These are phyloP conservation scores for Napeogenes sylphis DNA, from an alignment of 2,888 invertebrate genomes.

Conservation along the genomic window DNA sequence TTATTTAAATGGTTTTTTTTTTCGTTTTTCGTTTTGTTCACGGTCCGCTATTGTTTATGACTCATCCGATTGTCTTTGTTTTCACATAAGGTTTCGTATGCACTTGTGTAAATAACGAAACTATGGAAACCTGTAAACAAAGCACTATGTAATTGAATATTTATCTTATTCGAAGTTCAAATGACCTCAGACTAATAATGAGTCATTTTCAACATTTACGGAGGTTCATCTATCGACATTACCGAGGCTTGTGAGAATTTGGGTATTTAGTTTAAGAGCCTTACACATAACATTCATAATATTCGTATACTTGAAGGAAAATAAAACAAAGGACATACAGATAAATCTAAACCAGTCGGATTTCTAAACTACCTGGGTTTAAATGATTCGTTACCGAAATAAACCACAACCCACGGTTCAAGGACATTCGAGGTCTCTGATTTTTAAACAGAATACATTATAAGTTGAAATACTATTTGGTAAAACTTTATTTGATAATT, in stretches of 20 bases:
- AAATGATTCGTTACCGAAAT: conserved; percentile 19
- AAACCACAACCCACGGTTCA: conserved; percentile 22
- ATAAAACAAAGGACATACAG: conserved; percentile 17
- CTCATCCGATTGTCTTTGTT: conserved; percentile 50
- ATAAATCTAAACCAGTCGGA: conserved; percentile 24
- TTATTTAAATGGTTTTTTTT: conserved; percentile 41
- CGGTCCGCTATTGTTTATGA: conserved; percentile 38
- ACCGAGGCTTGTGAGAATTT: conserved; percentile 16
- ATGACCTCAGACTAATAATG: conserved; percentile 48
- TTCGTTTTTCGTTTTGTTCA: conserved; percentile 46
- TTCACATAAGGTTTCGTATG: conserved; percentile 55
- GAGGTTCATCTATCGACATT: conserved; percentile 38
- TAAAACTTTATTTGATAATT: no score
- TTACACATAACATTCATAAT: conserved; percentile 12
- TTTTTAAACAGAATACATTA: not conserved
- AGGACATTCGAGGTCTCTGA: conserved; percentile 18
- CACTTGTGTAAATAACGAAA: conserved; percentile 66
- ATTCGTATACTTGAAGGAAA: conserved; percentile 7
- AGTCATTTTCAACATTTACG: conserved; percentile 46
- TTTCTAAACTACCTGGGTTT: conserved; percentile 30
- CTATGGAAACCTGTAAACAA: conserved; percentile 46
- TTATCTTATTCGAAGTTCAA: conserved; percentile 49
- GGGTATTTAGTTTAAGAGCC: conserved; percentile 10
- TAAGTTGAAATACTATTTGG: no score
- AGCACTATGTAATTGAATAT: conserved; percentile 54